Conservation (phyloP, 2,888 invertebrate genomes). For the Tenthredo scrophulariae region DNA sequence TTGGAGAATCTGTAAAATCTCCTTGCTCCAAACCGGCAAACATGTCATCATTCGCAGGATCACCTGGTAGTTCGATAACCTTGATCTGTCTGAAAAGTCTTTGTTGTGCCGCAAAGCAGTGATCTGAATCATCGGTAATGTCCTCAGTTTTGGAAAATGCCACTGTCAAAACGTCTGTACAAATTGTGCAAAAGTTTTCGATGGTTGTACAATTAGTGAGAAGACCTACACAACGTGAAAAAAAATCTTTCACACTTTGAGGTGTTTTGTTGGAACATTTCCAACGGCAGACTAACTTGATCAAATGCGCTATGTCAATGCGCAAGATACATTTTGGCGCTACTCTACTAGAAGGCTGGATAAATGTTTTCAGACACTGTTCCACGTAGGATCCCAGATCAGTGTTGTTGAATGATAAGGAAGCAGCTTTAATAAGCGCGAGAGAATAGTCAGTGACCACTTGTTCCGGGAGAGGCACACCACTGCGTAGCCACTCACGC, state of each 20-base stretch:
- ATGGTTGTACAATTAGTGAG: conserved; percentile 43
- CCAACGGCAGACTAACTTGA: conserved; percentile 53
- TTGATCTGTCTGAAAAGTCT: background rate
- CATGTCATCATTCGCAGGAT: background rate
- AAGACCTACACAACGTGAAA: conserved; percentile 47
- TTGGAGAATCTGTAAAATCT: background rate
- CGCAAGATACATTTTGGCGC: conserved; percentile 6
- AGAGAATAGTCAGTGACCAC: conserved; percentile 55
- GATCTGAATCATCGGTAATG: conserved; percentile 7
- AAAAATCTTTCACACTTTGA: conserved; percentile 47
- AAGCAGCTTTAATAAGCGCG: conserved; percentile 52
- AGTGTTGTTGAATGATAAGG: conserved; percentile 37
- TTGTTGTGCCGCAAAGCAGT: conserved; percentile 6
- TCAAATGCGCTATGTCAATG: conserved; percentile 55
- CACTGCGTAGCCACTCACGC: conserved; percentile 52
- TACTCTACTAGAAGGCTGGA: background rate
- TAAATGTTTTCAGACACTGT: background rate
- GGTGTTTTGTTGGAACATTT: conserved; percentile 50
- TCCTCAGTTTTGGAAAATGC: conserved; percentile 45
- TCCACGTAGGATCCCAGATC: conserved; percentile 38
- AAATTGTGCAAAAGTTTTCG: background rate
- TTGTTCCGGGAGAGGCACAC: conserved; percentile 41
- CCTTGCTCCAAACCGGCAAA: background rate
- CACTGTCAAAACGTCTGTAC: conserved; percentile 42
- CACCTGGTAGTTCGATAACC: background rate